Evolutionary conservation across 2,797 vertebrate genomes (phyloP), one percentile per base, ranked within the genome.

Genomic region (Macrochelys suwanniensis): DNA sequence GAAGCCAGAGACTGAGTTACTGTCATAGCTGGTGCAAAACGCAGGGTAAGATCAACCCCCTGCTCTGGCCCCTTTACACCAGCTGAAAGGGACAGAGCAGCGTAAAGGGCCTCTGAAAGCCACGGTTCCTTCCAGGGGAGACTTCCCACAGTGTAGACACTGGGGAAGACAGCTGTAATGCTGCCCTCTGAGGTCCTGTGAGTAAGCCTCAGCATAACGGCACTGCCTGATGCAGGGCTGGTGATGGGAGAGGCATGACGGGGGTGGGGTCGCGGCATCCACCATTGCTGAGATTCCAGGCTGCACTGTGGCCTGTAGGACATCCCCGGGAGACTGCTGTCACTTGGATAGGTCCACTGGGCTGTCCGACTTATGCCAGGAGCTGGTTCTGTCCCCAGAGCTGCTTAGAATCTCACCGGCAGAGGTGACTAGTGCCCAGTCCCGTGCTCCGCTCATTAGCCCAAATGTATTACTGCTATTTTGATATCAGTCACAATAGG

Each of bases 401-500:
- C 26, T 54, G 23, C 3, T 12, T 25, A 54, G 19, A 23, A 68
- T 16, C 3, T 3, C 0, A 0, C 25, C 23, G 83, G 80, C 7
- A n/a, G 77, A 12, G 1, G 2, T 21, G 12, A 37, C 6, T 17
- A 0, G 0, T 1, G 2, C 23, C 6, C 7, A 61, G 42, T 28
- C 26, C 6, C 11, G 3, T 3, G 10, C 42, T 53, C 84, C 1
- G 0, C 57, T 77, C 68, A 59, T 31, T 82, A 33, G 16, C 50
- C n/a, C 0, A 65, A 21, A 2, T 1, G 17, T 65, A 25, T 76
- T 19, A 65, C 12, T 2, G 19, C 15, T 42, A 23, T 31, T 25
- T 57, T 28, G 16, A 16, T 80, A 10, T 47, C 31, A 42, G 54
- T 77, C 0, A 0, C 49, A n/a, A 71, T 5, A 49, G 49, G 61